phyloP scores from a whole-genome alignment of 2,113 vertebrate genomes.

The Heteronetta atricapilla region DNA sequence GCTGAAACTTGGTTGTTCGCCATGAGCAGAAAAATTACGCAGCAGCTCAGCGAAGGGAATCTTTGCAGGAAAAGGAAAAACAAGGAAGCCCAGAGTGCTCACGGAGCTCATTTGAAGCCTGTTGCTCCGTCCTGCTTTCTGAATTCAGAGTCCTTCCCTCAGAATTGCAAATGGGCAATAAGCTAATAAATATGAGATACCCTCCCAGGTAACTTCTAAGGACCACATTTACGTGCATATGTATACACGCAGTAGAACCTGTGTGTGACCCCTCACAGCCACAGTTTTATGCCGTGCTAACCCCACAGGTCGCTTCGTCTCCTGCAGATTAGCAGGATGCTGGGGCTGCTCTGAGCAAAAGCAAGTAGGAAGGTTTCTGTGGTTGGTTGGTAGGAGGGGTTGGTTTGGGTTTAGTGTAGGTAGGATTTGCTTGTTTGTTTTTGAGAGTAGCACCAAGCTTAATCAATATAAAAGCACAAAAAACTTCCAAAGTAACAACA shows the following conservation, averaged over 20 bases:
- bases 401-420: background rate
- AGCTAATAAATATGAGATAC: background rate
- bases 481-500: constrained; percentile 45
- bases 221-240: background rate
- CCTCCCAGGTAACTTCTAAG: background rate
- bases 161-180: background rate
- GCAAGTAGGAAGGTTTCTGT: background rate
- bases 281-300: background rate
- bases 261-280: background rate
- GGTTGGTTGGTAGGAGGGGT: background rate
- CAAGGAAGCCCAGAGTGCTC: background rate
- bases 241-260: background rate
- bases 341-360: background rate
- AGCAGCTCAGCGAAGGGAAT: background rate
- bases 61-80: background rate
- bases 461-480: constrained; percentile 45
- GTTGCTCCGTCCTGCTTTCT: background rate
- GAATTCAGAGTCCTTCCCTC: background rate
- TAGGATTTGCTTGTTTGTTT: constrained; percentile 49
- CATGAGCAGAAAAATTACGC: background rate
- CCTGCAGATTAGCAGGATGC: background rate
- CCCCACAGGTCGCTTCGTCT: background rate
- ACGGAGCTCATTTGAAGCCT: background rate
- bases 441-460: constrained; percentile 19
- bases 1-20: background rate